Base-by-base conservation (phyloP, 2,113 vertebrate genomes). In the Romanogobio albipinnatus region DNA sequence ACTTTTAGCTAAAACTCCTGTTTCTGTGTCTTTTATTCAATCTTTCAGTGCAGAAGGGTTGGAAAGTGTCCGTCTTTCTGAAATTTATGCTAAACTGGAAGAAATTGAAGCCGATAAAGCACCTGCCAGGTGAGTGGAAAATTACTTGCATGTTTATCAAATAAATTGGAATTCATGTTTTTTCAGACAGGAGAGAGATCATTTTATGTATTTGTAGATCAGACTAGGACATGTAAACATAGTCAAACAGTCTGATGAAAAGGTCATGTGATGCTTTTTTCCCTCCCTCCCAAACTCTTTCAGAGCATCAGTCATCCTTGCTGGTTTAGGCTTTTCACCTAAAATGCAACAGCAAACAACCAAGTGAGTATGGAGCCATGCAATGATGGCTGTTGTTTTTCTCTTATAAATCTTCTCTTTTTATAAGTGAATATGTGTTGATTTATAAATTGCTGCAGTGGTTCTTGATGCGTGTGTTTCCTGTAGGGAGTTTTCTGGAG, bases 81-180 rank as follows among this genome's bases (percentile, higher is more conserved):
- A 99, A 93, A 95, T 99, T 90, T 99, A 99, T 9, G 85, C 91
- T 7, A 96, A 96, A 76, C 91, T 99, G 91, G 98, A 99, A 87
- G 98, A 99, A 93, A 99, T 99, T 14, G 98, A 99, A 24, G 96
- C 98, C 0, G 98, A 99, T 91, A 99, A 99, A 88, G 98, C 98
- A 0, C 98, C 98, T 1, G 98, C 98, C 4, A 95, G 97, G 98
- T 99, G 93, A 92, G 36, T 8, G 22, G 43, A 47, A 11, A 24
- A 45, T 19, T 0, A 49, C 9, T 13, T 13, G n/a, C n/a, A 10
- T 64, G 22, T 51, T 68, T 36, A 39, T 39, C 8, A 39, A 10
- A 70, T 70, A 70, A 70, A 70, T 22, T 22, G 2, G 7, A 39
- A 33, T 36, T 36, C 7, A 17, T 66, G 26, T 17, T 36, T 36